Conservation (phyloP, 1,140 invertebrate genomes). For the Drosophila jambulina region DNA sequence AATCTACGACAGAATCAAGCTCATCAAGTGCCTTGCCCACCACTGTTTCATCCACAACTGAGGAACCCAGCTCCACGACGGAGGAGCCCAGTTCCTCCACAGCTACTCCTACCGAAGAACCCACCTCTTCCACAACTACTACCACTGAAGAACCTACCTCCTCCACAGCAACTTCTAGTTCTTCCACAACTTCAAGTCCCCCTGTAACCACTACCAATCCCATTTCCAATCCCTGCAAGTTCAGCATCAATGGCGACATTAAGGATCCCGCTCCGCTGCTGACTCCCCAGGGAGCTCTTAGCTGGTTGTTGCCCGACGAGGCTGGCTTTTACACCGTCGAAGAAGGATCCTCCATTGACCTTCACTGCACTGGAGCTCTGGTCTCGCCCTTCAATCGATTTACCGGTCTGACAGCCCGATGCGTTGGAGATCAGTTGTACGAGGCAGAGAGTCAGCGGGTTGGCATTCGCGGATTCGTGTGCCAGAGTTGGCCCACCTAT, state of each 20-base stretch:
- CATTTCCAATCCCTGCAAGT: slow-evolving; percentile 51
- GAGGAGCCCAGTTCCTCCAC: neutral
- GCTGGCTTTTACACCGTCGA: slow-evolving; percentile 48
- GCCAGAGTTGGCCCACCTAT: slow-evolving; percentile 64
- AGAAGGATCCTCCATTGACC: slow-evolving; percentile 55
- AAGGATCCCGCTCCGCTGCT: slow-evolving; percentile 73
- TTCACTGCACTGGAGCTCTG: slow-evolving; percentile 66
- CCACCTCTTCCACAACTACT: neutral
- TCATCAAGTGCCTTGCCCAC: slow-evolving; percentile 15
- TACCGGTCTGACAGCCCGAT: slow-evolving; percentile 59
- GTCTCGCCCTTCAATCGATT: slow-evolving; percentile 54
- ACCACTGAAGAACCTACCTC: neutral
- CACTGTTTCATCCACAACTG: slow-evolving; percentile 15
- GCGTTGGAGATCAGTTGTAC: slow-evolving; percentile 50
- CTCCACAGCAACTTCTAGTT: slow-evolving; percentile 2
- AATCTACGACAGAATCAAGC: slow-evolving; percentile 8
- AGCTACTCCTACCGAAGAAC: neutral
- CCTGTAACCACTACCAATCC: slow-evolving; percentile 30
- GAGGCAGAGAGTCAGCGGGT: slow-evolving; percentile 43
- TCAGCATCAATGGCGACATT: slow-evolving; percentile 62
- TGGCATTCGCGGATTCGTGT: slow-evolving; percentile 59
- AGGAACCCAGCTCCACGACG: neutral
- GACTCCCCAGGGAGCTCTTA: slow-evolving; percentile 52
- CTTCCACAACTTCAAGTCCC: slow-evolving; percentile 19
- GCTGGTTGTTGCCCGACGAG: slow-evolving; percentile 59